Evolutionary conservation across 1,140 invertebrate genomes (phyloP).

Genomic region (Antheraea pernyi): DNA sequence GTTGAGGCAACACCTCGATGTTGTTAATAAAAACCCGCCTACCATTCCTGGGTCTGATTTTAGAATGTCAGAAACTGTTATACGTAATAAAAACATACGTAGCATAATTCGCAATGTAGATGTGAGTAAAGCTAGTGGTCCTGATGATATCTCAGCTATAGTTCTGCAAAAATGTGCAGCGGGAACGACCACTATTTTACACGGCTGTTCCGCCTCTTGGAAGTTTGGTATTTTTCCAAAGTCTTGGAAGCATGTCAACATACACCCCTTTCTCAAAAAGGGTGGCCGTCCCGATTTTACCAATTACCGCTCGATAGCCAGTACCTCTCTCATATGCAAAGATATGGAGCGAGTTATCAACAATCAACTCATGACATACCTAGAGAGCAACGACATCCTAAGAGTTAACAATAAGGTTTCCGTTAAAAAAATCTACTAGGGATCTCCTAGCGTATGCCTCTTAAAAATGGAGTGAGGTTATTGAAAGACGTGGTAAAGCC

Average conservation of each 20-base stretch:
- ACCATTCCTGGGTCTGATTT: constrained; percentile 13
- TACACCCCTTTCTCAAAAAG: neutral
- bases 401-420: constrained; percentile 28
- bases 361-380: constrained; percentile 19
- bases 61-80: neutral
- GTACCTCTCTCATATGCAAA: constrained; percentile 14
- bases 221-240: neutral
- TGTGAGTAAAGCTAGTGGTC: neutral
- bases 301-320: neutral
- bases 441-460: neutral
- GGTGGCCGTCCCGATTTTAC: neutral
- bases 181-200: neutral
- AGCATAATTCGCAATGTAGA: neutral
- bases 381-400: constrained; percentile 18
- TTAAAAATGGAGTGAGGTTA: neutral
- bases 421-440: constrained; percentile 28
- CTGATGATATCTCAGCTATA: neutral
- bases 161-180: neutral
- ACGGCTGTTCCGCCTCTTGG: neutral
- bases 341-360: constrained; percentile 27
- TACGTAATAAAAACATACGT: neutral
- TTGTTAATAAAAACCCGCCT: neutral
- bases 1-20: too few species aligned
- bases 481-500: neutral
- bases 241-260: neutral